Evolutionary conservation across 2,888 invertebrate genomes (phyloP).

Genomic region (Deroplatys truncata): DNA sequence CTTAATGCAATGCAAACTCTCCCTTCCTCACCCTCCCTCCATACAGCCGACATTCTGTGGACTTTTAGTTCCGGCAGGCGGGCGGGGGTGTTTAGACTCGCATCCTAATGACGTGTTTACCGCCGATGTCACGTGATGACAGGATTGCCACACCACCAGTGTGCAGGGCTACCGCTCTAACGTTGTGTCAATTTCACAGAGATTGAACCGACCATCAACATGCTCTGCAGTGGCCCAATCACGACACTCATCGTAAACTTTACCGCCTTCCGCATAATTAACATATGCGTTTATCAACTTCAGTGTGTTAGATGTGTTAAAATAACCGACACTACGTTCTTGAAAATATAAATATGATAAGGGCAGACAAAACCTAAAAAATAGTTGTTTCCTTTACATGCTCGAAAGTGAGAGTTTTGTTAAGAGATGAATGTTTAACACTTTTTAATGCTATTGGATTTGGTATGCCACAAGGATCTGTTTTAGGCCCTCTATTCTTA

Average conservation of each 20-base stretch:
- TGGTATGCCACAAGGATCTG: no score
- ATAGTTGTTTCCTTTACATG: no score
- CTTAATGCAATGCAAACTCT: slow-evolving; percentile 23
- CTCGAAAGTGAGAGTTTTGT: no score
- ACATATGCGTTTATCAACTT: background rate
- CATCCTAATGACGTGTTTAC: slow-evolving; percentile 29
- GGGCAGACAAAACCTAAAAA: no score
- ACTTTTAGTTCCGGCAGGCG: slow-evolving; percentile 8
- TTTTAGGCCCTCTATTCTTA: no score
- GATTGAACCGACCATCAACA: background rate
- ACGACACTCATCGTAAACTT: background rate
- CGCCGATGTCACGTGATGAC: slow-evolving; percentile 16
- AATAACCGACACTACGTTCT: no score
- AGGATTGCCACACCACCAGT: background rate
- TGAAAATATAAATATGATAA: no score
- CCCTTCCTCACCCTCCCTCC: background rate
- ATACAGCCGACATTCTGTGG: slow-evolving; percentile 3
- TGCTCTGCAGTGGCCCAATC: background rate
- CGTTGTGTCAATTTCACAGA: background rate
- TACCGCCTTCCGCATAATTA: background rate
- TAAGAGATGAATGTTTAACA: no score
- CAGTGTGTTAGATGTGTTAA: no score
- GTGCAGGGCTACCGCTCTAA: background rate
- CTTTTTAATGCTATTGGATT: no score
- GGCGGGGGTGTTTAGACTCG: slow-evolving; percentile 13